These are phyloP conservation scores for Lithophane socia DNA, from an alignment of 2,888 invertebrate genomes.

Conservation along the genomic window DNA sequence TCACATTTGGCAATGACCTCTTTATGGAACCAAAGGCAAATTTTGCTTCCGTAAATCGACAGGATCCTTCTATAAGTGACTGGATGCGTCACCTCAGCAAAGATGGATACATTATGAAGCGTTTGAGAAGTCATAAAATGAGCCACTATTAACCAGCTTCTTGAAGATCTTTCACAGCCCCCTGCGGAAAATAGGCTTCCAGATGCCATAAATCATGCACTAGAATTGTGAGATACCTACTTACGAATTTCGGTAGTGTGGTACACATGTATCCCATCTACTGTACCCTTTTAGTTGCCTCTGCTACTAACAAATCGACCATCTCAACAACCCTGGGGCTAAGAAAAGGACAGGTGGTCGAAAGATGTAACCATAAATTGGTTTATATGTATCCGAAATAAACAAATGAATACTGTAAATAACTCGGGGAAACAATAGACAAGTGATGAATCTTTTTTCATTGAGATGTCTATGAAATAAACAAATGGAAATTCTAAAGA, in stretches of 20 bases:
- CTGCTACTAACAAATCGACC: constrained; percentile 17
- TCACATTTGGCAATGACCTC: background rate
- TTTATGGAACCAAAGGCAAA: background rate
- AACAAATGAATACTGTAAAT: constrained; percentile 4
- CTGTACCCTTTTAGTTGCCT: background rate
- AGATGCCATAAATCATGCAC: background rate
- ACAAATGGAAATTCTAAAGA: background rate
- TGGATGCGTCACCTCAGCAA: background rate
- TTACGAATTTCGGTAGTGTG: background rate
- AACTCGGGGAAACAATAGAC: background rate
- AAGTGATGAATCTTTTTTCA: background rate
- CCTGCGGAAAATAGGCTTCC: background rate
- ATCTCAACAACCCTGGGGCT: constrained; percentile 16
- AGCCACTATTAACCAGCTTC: too few relatives aligned
- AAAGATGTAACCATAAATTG: constrained; percentile 1
- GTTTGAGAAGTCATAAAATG: background rate
- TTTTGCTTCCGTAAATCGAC: background rate
- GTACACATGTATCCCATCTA: background rate
- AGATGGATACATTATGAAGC: background rate
- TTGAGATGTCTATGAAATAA: background rate
- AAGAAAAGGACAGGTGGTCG: constrained; percentile 10
- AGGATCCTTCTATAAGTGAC: background rate
- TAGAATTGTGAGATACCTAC: background rate
- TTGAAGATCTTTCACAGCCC: background rate
- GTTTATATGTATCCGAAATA: background rate